Conservation (phyloP, 1,140 invertebrate species). For the Eumeta japonica region DNA sequence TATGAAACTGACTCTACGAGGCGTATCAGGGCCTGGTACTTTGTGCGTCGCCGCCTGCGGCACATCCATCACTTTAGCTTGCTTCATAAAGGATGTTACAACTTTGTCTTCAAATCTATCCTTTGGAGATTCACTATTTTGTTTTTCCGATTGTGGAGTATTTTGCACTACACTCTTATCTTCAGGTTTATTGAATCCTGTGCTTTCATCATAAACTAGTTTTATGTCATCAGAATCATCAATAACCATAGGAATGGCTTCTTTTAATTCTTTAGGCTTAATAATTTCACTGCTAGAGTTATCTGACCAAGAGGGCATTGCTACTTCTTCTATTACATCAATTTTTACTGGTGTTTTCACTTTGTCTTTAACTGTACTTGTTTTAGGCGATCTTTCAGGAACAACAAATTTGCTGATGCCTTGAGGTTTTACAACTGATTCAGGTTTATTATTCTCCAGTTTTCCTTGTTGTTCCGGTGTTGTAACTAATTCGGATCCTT, state of each 20-base stretch:
- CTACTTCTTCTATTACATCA: conserved; percentile 53
- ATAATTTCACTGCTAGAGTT: conserved; percentile 40
- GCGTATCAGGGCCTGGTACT: conserved; percentile 54
- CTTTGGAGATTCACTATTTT: conserved; percentile 10
- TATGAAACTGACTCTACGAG: conserved; percentile 67
- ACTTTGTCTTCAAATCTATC: not conserved
- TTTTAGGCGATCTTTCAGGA: conserved; percentile 36
- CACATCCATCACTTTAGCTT: conserved; percentile 34
- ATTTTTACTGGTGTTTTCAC: conserved; percentile 40
- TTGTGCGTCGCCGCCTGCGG: conserved; percentile 19
- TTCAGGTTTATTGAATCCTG: conserved; percentile 21
- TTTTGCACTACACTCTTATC: conserved; percentile 11
- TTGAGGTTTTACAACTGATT: no score
- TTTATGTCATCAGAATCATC: conserved; percentile 66
- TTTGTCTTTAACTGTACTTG: conserved; percentile 20
- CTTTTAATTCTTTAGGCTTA: conserved; percentile 23
- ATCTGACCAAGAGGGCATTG: conserved; percentile 59
- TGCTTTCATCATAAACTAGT: conserved; percentile 65
- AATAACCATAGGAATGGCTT: conserved; percentile 27
- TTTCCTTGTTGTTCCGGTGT: no score
- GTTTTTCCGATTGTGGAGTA: conserved; percentile 23
- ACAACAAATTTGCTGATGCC: no score
- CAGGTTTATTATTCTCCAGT: no score
- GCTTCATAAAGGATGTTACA: conserved; percentile 21
- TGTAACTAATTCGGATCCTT: no score